These are phyloP conservation scores for Diphyllodes magnificus DNA, from an alignment of 2,113 vertebrate genomes.

Conservation along the genomic window DNA sequence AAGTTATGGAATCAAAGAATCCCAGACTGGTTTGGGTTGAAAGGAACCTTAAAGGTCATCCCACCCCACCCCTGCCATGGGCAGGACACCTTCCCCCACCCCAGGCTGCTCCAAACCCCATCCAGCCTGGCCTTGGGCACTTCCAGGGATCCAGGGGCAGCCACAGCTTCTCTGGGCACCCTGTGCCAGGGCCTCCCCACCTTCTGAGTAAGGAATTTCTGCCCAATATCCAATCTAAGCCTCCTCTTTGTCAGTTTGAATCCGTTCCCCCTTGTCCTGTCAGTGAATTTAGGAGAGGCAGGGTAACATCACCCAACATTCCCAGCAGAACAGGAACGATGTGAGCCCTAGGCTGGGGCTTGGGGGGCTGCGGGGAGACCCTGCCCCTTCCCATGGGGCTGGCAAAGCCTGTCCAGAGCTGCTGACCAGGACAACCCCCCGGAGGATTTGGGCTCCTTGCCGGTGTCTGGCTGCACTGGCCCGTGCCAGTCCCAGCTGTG, in stretches of 20 bases:
- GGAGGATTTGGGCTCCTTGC: background rate
- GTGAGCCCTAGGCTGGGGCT: background rate
- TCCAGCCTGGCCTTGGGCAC: background rate
- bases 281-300: background rate
- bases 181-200: background rate
- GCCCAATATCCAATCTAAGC: background rate
- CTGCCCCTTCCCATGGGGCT: background rate
- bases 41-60: background rate
- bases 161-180: background rate
- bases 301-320: background rate
- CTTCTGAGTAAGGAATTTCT: background rate
- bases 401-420: background rate
- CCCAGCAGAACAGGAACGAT: background rate
- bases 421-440: background rate
- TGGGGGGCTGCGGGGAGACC: background rate
- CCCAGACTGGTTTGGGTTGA: background rate
- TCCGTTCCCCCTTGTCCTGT: background rate
- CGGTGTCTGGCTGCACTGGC: no score
- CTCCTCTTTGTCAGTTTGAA: background rate
- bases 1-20: background rate
- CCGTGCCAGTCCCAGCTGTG: background rate
- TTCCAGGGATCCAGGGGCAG: background rate
- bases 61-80: background rate
- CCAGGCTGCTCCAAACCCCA: background rate
- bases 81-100: fast-evolving